Percentiles rank a stretch among this genome's conserved stretches.
These are phyloP conservation scores for Paratilapia polleni DNA, from an alignment of 2,113 vertebrate genomes.

Conservation along the genomic window DNA sequence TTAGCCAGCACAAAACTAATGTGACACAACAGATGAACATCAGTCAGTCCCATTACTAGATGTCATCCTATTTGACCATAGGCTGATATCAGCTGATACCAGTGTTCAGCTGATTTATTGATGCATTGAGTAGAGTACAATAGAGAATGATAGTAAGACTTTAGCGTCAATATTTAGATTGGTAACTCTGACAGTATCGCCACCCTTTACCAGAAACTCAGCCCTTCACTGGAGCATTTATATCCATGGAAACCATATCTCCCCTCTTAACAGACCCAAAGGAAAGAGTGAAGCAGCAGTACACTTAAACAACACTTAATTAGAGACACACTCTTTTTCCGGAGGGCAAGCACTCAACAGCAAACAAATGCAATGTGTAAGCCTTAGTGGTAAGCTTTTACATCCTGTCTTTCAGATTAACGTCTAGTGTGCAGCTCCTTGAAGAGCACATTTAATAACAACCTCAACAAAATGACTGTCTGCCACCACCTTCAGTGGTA, in stretches of 20 bases:
- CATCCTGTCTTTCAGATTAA: slow-evolving; percentile 33
- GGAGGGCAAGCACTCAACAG: slow-evolving; percentile 47
- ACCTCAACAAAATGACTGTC: neutral
- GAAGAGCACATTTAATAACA: neutral
- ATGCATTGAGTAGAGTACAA: neutral
- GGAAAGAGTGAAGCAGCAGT: slow-evolving; percentile 40
- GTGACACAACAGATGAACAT: neutral
- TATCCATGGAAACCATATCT: slow-evolving; percentile 56
- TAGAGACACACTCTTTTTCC: slow-evolving; percentile 42
- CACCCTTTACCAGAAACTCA: slow-evolving; percentile 7
- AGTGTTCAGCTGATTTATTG: neutral
- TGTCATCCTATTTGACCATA: neutral
- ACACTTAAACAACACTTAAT: slow-evolving; percentile 51
- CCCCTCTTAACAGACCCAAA: slow-evolving; percentile 38
- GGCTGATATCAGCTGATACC: neutral
- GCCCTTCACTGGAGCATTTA: slow-evolving; percentile 44
- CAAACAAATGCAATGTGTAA: slow-evolving; percentile 38
- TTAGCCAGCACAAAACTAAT: too few species aligned
- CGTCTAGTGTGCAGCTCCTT: neutral
- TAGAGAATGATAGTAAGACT: neutral
- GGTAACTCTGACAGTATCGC: neutral
- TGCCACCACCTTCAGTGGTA: slow-evolving; percentile 5
- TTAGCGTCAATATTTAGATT: neutral
- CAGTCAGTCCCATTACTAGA: neutral
- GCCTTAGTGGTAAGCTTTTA: slow-evolving; percentile 31